Evolutionary conservation across 2,797 vertebrate genomes (phyloP).

Genomic region (Scolopax rusticola): DNA sequence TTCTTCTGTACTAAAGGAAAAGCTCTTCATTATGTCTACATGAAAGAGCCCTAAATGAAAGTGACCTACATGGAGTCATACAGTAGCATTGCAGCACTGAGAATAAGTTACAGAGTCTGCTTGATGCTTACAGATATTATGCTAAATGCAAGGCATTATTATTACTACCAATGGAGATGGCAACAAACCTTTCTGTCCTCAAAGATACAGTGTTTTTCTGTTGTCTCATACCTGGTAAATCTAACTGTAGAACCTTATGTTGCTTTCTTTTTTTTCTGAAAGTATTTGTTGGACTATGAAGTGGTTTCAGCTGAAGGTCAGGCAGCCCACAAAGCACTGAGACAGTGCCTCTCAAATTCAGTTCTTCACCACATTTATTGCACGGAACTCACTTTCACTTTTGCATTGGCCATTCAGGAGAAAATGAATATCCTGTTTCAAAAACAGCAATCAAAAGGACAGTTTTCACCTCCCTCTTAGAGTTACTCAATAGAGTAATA

Average conservation of each 20-base stretch:
- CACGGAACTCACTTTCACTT: conserved; percentile 34
- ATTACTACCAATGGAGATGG: background rate
- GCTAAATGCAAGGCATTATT: background rate
- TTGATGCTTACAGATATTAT: background rate
- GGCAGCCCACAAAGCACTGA: conserved; percentile 32
- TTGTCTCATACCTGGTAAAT: conserved; percentile 52
- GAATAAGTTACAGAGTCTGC: background rate
- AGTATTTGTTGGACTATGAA: background rate
- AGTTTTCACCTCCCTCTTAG: background rate
- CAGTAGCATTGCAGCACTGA: background rate
- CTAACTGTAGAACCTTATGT: background rate
- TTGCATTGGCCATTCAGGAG: background rate
- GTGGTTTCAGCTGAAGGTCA: conserved; percentile 60
- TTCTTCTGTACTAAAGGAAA: background rate
- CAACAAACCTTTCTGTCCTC: background rate
- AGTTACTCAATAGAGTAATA: background rate
- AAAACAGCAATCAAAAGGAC: background rate
- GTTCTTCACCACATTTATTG: conserved; percentile 11
- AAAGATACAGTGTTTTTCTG: background rate
- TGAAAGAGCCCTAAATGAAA: background rate
- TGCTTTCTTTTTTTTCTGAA: background rate
- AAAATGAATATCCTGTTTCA: background rate
- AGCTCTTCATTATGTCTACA: background rate
- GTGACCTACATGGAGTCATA: background rate
- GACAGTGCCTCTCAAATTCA: conserved; percentile 6